Evolutionary conservation across 2,888 invertebrate species (phyloP), one percentile per base, ranked within the genome.

Genomic region (Plemyria rubiginata): DNA sequence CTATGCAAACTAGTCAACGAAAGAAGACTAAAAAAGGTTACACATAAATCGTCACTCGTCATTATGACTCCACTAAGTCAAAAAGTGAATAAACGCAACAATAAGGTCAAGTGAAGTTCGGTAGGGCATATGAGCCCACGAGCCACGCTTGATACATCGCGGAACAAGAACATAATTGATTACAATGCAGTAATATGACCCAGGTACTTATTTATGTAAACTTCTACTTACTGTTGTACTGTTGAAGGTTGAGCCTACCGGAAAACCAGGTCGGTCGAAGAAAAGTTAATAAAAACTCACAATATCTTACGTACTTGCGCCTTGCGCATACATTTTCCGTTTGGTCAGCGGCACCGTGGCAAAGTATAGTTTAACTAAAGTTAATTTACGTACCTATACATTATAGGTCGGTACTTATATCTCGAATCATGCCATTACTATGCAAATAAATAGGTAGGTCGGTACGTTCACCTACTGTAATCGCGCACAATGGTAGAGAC

Each of bases 61-160:
- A 32, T 32, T 32, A 8, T 32, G 32, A 32, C 32, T 32, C 2
- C 32, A 51, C 46, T 28, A 61, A 61, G 60, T 55, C 50, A 50
- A 51, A 53, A 53, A 60, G 50, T 43, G 36, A 60, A 54, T 51
- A 60, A 60, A 60, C 50, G 54, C 41, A 60, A 60, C 36, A 60
- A 54, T 55, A 51, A 51, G 55, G 60, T 61, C 60, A 61, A 41
- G 45, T 52, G 28, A 55, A 55, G 55, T 54, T 55, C 60, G 60
- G 32, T 40, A 55, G 55, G 55, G 52, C 61, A 61, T 51, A 51
- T 60, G 38, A 48, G 15, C 36, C 32, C 29, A 40, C 32, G 50
- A 29, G 49, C 29, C 29, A 32, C 48, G 46, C 29, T 13, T n/a
- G 40, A 12, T 6, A 40, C 41, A 29, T 46, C 50, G 55, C 52